A percentile compares a stretch with the other conserved stretches of the same genome.
Conservation (phyloP, 2,113 vertebrate species). For the Myrmophylax atrothorax region DNA sequence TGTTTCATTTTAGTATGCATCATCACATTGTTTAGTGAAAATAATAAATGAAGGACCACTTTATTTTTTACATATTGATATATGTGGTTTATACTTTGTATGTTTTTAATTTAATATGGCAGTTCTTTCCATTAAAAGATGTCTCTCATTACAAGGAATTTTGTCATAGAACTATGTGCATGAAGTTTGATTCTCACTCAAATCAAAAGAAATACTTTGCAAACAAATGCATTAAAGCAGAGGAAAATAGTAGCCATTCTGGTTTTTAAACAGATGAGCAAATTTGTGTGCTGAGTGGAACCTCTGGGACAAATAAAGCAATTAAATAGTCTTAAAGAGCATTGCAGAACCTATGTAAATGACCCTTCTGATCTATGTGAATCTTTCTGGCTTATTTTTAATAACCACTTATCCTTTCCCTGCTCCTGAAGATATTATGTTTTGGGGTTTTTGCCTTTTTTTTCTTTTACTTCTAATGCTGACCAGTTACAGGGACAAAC, state of each 20-base stretch:
- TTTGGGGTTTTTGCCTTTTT: background rate
- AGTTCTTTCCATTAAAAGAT: constrained; percentile 58
- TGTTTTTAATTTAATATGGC: constrained; percentile 51
- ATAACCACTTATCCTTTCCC: background rate
- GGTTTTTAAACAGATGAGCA: constrained; percentile 29
- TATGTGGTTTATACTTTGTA: constrained; percentile 8
- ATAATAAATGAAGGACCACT: constrained; percentile 11
- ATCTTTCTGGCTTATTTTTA: constrained; percentile 31
- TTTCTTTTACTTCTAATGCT: background rate
- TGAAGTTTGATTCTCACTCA: constrained; percentile 65
- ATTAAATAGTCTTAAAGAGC: constrained; percentile 32
- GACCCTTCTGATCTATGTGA: background rate
- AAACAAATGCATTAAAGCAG: constrained; percentile 51
- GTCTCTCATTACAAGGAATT: constrained; percentile 55
- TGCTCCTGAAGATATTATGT: background rate
- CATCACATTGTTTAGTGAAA: constrained; percentile 52
- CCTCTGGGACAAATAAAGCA: constrained; percentile 53
- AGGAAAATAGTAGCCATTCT: constrained; percentile 32
- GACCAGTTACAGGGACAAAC: background rate
- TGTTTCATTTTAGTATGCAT: constrained; percentile 7
- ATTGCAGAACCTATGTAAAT: constrained; percentile 22
- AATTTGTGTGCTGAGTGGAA: background rate
- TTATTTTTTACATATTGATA: background rate
- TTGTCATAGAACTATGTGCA: constrained; percentile 25
- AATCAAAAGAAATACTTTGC: constrained; percentile 59